phyloP scores from a whole-genome alignment of 2,113 vertebrate genomes.

The Candoia aspera region DNA sequence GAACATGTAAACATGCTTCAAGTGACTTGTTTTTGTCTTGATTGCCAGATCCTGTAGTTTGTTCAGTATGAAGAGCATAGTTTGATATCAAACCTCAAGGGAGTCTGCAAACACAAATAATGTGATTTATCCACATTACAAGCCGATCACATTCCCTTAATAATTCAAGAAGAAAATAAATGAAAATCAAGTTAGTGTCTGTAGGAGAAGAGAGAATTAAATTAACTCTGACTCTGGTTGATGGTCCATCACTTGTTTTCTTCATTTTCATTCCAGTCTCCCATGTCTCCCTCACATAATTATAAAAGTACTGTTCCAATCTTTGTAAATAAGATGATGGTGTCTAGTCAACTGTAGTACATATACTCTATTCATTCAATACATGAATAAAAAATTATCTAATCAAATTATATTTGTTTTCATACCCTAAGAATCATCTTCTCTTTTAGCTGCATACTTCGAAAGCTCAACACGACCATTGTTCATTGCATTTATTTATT shows the following conservation, averaged over 20 bases:
- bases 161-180: constrained; percentile 21
- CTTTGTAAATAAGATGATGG: not conserved
- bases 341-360: not conserved
- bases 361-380: not conserved
- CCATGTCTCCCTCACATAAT: not conserved
- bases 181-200: constrained; percentile 12
- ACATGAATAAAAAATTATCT: constrained; percentile 16
- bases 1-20: constrained; percentile 22
- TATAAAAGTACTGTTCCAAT: not conserved
- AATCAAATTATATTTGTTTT: not conserved
- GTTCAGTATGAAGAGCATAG: constrained; percentile 22
- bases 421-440: not conserved
- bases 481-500: not conserved
- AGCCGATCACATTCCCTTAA: not conserved
- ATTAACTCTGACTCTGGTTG: not conserved
- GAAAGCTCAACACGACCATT: not conserved
- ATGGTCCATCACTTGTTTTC: not conserved
- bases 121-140: constrained; percentile 23
- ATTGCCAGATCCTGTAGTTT: constrained; percentile 20
- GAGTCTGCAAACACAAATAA: constrained; percentile 32
- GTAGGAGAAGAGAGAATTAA: not conserved
- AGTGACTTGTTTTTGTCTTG: constrained; percentile 31
- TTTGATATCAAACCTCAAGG: constrained; percentile 31
- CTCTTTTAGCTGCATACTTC: not conserved
- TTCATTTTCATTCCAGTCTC: not conserved